These are phyloP conservation scores for Scyliorhinus canicula DNA, from an alignment of 2,797 vertebrate genomes.

Conservation along the genomic window DNA sequence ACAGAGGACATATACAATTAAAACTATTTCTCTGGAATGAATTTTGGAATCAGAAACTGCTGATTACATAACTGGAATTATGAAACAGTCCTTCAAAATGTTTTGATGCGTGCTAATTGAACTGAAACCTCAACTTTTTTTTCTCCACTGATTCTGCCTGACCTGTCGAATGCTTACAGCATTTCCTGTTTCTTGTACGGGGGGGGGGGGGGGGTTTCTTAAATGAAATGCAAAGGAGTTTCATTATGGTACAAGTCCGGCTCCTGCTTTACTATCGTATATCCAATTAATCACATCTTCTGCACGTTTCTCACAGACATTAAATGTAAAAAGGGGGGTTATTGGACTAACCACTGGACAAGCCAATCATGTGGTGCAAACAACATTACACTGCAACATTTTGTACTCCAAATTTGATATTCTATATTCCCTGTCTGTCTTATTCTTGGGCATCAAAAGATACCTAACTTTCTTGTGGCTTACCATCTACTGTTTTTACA, in stretches of 20 bases:
- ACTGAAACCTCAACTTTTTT: too few relatives aligned
- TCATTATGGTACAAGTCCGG: neutral
- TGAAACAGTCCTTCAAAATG: neutral
- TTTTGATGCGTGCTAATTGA: too few relatives aligned
- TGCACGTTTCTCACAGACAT: neutral
- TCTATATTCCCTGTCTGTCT: neutral
- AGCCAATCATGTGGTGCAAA: neutral
- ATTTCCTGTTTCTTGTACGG: too few relatives aligned
- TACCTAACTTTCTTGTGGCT: constrained; percentile 22
- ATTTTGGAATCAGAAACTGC: neutral
- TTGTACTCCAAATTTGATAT: neutral
- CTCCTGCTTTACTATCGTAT: neutral
- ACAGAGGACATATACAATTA: neutral
- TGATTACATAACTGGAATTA: neutral
- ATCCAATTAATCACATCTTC: neutral
- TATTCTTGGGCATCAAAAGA: neutral
- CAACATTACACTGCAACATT: neutral
- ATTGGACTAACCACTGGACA: neutral
- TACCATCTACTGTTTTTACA: constrained; percentile 74
- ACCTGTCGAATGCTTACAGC: too few relatives aligned
- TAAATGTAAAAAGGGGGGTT: neutral
- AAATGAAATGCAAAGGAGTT: neutral
- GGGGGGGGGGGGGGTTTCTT: too few relatives aligned
- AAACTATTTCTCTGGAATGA: neutral
- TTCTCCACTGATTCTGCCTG: too few relatives aligned